Evolutionary conservation across 2,888 invertebrate species (phyloP).

Genomic region (Mythimna vitellina): DNA sequence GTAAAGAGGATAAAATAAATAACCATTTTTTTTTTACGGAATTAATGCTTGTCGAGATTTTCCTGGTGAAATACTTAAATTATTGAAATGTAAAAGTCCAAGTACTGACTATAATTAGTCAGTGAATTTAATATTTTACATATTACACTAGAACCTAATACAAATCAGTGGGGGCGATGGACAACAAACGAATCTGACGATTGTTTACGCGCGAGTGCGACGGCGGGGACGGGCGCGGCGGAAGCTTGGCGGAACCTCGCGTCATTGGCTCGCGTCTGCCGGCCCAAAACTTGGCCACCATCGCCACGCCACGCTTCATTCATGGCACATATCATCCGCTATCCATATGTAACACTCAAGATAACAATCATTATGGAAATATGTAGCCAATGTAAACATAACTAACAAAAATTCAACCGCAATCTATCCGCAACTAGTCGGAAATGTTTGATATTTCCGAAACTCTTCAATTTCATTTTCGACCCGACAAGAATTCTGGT

Average conservation of each 20-base stretch:
- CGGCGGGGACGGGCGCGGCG: slow-evolving; percentile 82
- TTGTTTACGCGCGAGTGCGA: slow-evolving; percentile 85
- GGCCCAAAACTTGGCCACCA: slow-evolving; percentile 80
- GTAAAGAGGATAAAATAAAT: no score
- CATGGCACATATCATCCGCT: slow-evolving; percentile 76
- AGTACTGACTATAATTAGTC: neutral
- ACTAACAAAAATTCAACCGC: neutral
- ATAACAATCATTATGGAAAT: slow-evolving; percentile 67
- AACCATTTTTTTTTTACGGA: slow-evolving; percentile 1
- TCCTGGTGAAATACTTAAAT: neutral
- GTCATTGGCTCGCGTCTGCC: slow-evolving; percentile 84
- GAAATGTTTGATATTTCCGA: slow-evolving; percentile 8
- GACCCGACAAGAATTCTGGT: slow-evolving; percentile 4
- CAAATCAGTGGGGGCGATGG: slow-evolving; percentile 67
- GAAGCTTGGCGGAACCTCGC: slow-evolving; percentile 88
- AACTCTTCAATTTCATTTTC: slow-evolving; percentile 12
- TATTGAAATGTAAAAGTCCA: neutral
- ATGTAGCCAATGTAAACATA: slow-evolving; percentile 13
- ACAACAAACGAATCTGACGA: slow-evolving; percentile 80
- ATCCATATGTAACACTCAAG: slow-evolving; percentile 70
- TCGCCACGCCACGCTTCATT: slow-evolving; percentile 77
- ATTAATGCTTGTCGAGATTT: neutral
- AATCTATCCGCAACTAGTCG: slow-evolving; percentile 5
- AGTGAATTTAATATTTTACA: slow-evolving; percentile 2
- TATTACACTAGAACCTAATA: slow-evolving; percentile 48